These are phyloP conservation scores for Agelas oroides DNA, from an alignment of 37 sponge, comb jelly and placozoan genomes.

Conservation along the genomic window DNA sequence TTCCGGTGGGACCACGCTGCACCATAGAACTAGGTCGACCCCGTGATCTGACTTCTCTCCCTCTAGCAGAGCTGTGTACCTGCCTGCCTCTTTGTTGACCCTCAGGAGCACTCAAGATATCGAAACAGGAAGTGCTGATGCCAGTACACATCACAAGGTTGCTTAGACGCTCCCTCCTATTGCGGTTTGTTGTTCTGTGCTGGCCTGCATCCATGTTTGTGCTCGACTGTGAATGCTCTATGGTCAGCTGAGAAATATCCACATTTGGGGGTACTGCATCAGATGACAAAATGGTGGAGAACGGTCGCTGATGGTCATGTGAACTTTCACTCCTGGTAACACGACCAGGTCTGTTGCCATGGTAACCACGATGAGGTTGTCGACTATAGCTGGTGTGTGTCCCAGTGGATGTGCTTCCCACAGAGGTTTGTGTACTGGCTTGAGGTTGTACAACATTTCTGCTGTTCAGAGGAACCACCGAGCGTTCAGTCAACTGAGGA, in stretches of 20 bases:
- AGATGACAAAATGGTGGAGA: slow-evolving; percentile 7
- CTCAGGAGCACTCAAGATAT: background rate
- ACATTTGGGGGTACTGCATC: no score
- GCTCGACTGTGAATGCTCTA: no score
- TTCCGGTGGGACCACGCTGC: background rate
- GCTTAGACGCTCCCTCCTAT: background rate
- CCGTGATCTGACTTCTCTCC: background rate
- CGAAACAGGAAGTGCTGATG: slow-evolving; percentile 20
- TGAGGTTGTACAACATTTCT: background rate
- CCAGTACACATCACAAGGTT: background rate
- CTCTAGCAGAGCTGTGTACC: background rate
- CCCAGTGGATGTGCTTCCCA: background rate
- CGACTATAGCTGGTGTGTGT: no score
- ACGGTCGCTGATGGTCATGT: slow-evolving; percentile 26
- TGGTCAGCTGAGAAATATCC: no score
- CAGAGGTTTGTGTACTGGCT: background rate
- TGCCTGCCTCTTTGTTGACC: background rate
- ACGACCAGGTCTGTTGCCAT: background rate
- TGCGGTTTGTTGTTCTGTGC: background rate
- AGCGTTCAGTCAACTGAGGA: background rate
- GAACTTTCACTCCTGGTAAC: background rate
- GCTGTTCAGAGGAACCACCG: background rate
- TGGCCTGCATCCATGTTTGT: background rate
- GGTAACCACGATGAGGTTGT: background rate
- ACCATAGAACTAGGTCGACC: background rate